Percentiles rank a stretch among this genome's conserved stretches.
phyloP scores from a whole-genome alignment of 2,888 invertebrate genomes.

The Drosophila testacea region DNA sequence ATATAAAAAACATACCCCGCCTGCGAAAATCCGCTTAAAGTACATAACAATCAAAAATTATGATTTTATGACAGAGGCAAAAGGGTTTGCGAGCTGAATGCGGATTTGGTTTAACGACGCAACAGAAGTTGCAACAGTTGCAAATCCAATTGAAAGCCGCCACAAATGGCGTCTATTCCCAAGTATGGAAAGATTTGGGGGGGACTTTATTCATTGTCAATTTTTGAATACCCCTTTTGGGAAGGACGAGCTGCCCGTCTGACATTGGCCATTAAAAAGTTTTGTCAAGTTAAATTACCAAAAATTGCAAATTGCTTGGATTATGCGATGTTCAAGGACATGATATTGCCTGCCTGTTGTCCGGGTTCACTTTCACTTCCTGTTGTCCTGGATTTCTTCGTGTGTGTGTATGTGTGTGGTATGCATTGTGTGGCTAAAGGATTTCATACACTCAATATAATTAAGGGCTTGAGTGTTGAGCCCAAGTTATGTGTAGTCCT shows the following conservation, averaged over 20 bases:
- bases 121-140: slow-evolving; percentile 71
- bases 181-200: neutral
- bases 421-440: slow-evolving; percentile 78
- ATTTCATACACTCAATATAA: slow-evolving; percentile 83
- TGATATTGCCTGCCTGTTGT: slow-evolving; percentile 48
- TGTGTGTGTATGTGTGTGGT: slow-evolving; percentile 18
- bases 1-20: slow-evolving; percentile 18
- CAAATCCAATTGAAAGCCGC: slow-evolving; percentile 65
- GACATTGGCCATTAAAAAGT: slow-evolving; percentile 75
- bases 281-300: slow-evolving; percentile 83
- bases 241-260: slow-evolving; percentile 21
- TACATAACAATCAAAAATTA: slow-evolving; percentile 73
- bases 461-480: slow-evolving; percentile 80
- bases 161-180: slow-evolving; percentile 60
- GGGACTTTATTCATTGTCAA: slow-evolving; percentile 23
- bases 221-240: slow-evolving; percentile 8
- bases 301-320: slow-evolving; percentile 84
- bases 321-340: slow-evolving; percentile 71
- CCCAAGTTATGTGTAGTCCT: slow-evolving; percentile 48
- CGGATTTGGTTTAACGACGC: slow-evolving; percentile 17
- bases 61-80: slow-evolving; percentile 56
- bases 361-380: slow-evolving; percentile 73
- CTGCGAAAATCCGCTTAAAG: slow-evolving; percentile 64
- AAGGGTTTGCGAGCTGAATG: slow-evolving; percentile 10
- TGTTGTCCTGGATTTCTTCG: slow-evolving; percentile 42